Evolutionary conservation across 2,888 invertebrate species (phyloP), one percentile per base, ranked within the genome.

Genomic region (Papilio demoleus): DNA sequence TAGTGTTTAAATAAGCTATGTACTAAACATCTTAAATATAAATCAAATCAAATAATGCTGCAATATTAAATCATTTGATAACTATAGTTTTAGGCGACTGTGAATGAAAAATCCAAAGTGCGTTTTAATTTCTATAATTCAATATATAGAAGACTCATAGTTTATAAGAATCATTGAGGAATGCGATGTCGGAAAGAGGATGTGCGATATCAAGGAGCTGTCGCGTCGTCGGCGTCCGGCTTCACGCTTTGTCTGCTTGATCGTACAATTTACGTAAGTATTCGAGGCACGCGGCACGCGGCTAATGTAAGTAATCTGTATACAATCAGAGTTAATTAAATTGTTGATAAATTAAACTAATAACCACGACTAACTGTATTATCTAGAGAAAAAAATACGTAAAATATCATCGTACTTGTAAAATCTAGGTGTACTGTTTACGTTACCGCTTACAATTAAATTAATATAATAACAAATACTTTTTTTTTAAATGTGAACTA

Each of bases 181-280:
- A 40, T 58, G 59, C 17, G 45, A 34, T 14, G 59, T 24, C 64
- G 74, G 77, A 73, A 78, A 76, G 70, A 77, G 78, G 78, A 78
- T 78, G 74, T 73, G 73, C 59, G 61, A 68, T 67, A 70, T 70
- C 73, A 75, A 77, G 78, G 77, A 31, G 70, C 72, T 34, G 17
- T 69, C 65, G 71, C 69, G 71, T 72, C 71, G 58, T 70, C 6
- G 47, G 47, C 47, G 36, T 63, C 58, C 68, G 63, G 42, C 36
- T 60, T 34, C 12, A 47, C 56, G 67, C 59, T 47, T 36, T 50
- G 65, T 19, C 19, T 14, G 36, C 27, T 67, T 17, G 31, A 58
- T 42, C 1, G 5, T 34, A 45, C 34, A 59, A 58, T 59, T 34
- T 4, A n/a, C 14, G 34, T 17, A 65, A 58, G 42, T 42, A 65